Conservation (phyloP, 2,888 invertebrate genomes). For the Prosapia bicincta region DNA sequence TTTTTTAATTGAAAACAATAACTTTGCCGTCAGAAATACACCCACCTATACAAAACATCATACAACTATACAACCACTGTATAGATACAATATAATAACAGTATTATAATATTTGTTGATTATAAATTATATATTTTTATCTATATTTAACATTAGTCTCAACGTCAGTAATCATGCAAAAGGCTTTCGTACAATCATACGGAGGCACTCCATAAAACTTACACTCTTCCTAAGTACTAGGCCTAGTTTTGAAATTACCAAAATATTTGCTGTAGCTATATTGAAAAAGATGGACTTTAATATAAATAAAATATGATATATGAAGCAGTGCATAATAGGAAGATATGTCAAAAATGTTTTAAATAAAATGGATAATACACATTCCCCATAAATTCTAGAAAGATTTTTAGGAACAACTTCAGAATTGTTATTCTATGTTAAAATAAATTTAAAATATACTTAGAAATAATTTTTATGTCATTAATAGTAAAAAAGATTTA, state of each 20-base stretch:
- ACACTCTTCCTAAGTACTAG: conserved; percentile 6
- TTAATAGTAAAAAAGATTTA: no score
- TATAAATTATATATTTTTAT: conserved; percentile 28
- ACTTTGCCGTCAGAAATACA: background rate
- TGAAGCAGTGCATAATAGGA: background rate
- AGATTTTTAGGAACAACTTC: no score
- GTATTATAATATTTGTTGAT: conserved; percentile 23
- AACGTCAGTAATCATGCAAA: conserved; percentile 26
- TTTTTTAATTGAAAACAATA: background rate
- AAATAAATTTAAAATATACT: no score
- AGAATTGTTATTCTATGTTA: no score
- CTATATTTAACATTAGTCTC: conserved; percentile 25
- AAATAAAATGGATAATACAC: no score
- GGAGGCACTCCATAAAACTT: conserved; percentile 23
- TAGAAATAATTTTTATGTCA: no score
- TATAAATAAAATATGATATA: background rate
- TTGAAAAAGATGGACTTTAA: background rate
- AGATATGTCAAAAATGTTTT: no score
- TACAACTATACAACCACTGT: conserved; percentile 9
- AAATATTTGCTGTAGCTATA: background rate
- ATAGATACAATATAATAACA: conserved; percentile 6
- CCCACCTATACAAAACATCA: conserved; percentile 1
- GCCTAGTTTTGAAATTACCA: background rate
- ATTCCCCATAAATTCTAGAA: no score
- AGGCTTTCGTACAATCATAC: conserved; percentile 17